Evolutionary conservation across 2,113 vertebrate species (phyloP).

Genomic region (Reinhardtius hippoglossoides): DNA sequence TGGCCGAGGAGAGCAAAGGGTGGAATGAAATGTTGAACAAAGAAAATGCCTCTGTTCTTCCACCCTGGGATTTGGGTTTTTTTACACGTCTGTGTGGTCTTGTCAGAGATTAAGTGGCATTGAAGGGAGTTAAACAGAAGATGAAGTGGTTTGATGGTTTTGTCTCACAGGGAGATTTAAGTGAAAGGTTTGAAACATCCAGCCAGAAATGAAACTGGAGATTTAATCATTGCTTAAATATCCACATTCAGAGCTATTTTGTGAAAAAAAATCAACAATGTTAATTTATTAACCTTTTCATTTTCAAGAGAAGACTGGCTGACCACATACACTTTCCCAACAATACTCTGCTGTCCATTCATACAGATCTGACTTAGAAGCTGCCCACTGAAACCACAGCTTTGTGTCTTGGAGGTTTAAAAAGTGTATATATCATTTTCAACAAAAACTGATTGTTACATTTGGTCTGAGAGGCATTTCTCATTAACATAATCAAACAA

Average conservation of each 20-base stretch:
- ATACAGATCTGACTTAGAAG: slow-evolving; percentile 16
- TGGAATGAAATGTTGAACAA: slow-evolving; percentile 53
- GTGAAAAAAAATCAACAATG: slow-evolving; percentile 27
- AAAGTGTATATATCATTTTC: slow-evolving; percentile 3
- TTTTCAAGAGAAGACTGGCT: slow-evolving; percentile 8
- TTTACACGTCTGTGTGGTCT: slow-evolving; percentile 69
- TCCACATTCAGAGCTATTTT: slow-evolving; percentile 1
- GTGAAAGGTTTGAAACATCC: slow-evolving; percentile 22
- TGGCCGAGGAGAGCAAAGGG: slow-evolving; percentile 39
- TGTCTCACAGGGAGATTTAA: slow-evolving; percentile 18
- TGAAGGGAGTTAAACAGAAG: slow-evolving; percentile 59
- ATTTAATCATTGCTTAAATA: slow-evolving; percentile 19
- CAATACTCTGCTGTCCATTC: slow-evolving; percentile 1
- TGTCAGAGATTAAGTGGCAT: slow-evolving; percentile 53
- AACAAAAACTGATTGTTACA: slow-evolving; percentile 1
- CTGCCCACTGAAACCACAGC: slow-evolving; percentile 23
- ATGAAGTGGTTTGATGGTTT: slow-evolving; percentile 41
- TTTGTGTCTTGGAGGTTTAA: not conserved
- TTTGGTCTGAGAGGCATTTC: slow-evolving; percentile 7
- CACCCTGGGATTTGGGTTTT: slow-evolving; percentile 46
- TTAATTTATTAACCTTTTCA: slow-evolving; percentile 32
- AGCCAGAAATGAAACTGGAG: slow-evolving; percentile 28
- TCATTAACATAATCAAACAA: slow-evolving; percentile 59
- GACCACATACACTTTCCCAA: slow-evolving; percentile 36
- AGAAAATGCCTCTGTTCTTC: slow-evolving; percentile 46